Conservation (phyloP, 2,113 vertebrate genomes). For the Carollia perspicillata region DNA sequence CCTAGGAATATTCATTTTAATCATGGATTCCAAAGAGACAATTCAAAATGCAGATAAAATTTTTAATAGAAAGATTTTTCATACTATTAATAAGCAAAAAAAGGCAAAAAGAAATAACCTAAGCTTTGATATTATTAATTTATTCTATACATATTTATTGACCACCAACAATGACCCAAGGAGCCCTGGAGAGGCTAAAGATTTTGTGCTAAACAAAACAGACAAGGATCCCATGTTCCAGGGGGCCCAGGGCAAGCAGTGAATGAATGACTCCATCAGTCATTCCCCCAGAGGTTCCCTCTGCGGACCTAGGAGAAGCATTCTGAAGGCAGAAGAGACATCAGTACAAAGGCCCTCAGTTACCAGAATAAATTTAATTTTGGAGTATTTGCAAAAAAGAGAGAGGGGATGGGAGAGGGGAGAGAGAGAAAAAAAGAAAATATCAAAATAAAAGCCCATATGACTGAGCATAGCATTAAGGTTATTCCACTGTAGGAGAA, state of each 20-base stretch:
- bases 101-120: neutral
- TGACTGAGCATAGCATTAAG: neutral
- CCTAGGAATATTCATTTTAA: neutral
- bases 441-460: neutral
- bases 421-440: neutral
- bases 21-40: neutral
- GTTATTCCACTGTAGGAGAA: neutral
- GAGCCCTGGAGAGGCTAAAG: neutral
- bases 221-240: neutral
- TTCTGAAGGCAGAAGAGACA: neutral
- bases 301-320: neutral
- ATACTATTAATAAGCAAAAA: neutral
- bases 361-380: neutral
- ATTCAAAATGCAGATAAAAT: neutral
- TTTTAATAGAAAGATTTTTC: neutral
- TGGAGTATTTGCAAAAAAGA: neutral
- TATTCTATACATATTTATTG: neutral
- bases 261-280: neutral
- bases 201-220: neutral
- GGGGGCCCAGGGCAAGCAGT: neutral
- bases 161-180: neutral
- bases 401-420: accelerated
- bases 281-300: neutral
- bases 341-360: neutral
- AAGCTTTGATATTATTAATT: neutral